phyloP scores from a whole-genome alignment of 2,113 vertebrate genomes.

The Dolichotis patagonum region DNA sequence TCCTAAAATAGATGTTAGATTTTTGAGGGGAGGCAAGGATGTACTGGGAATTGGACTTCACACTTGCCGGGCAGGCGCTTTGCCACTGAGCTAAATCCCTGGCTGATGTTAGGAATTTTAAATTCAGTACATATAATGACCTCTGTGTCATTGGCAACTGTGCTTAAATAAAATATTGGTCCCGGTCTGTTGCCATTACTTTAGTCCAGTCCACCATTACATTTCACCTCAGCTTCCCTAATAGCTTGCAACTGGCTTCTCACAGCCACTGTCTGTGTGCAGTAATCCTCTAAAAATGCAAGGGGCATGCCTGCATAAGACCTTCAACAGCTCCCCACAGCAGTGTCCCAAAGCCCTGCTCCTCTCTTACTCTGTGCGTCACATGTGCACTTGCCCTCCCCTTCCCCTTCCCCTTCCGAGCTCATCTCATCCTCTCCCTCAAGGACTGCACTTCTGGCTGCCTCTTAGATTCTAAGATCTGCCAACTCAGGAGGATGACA shows the following conservation, averaged over 20 bases:
- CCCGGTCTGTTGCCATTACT: not conserved
- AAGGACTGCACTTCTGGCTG: not conserved
- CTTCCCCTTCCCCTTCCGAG: not conserved
- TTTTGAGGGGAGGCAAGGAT: too few species aligned
- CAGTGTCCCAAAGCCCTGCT: not conserved
- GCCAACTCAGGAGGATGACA: not conserved
- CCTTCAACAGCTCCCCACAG: not conserved
- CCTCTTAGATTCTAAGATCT: conserved; percentile 8
- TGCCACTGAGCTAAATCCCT: too few species aligned
- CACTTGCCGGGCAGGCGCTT: too few species aligned
- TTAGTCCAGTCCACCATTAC: not conserved
- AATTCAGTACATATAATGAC: not conserved
- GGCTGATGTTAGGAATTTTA: not conserved
- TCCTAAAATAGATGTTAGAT: not conserved
- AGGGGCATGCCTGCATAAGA: not conserved
- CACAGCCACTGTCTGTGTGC: not conserved
- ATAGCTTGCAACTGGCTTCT: not conserved
- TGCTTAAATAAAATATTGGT: not conserved
- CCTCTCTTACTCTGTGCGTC: not conserved
- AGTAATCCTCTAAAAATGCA: not conserved
- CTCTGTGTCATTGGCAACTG: not conserved
- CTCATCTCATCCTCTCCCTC: not conserved
- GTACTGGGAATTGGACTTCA: too few species aligned
- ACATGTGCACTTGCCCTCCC: not conserved
- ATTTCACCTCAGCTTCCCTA: not conserved